Evolutionary conservation across 2,888 invertebrate genomes (phyloP), one percentile per base, ranked within the genome.

Genomic region (Perdita meconis): DNA sequence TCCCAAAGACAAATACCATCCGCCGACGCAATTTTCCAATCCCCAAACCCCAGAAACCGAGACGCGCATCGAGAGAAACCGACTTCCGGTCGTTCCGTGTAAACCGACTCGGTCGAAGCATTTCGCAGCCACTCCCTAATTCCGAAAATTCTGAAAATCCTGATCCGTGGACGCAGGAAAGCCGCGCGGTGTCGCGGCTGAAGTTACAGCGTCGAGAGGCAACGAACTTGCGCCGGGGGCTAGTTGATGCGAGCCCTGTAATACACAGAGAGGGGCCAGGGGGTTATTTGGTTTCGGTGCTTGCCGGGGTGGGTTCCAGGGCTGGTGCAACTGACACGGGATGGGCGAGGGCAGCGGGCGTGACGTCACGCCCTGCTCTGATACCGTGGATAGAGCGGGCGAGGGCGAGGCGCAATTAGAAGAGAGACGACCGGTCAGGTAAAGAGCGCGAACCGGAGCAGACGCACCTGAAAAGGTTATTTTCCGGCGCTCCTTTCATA

Each of bases 351-450:
- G 82, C 78, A 76, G 75, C 82, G 80, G 71, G 64, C 65, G 75
- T 87, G 87, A 87, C 86, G 87, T 87, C 87, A 87, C 82, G 74
- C 78, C 63, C 68, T 77, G 78, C 77, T 74, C 75, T 19, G 50
- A 26, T 64, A 57, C 63, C 38, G 38, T 40, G 51, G 51, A 42
- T 24, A 34, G 59, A 34, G 22, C 8, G 47, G 24, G 51, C 34
- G 16, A 55, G 60, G 64, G 22, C 34, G 61, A 16, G 26, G 36
- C 6, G 42, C 51, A 26, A 57, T 57, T 51, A 56, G 74, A 56
- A 42, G 57, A 44, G 73, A 40, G 57, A 51, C 44, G 71, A 53
- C 73, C 57, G 36, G 19, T 10, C 19, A 22, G n/a, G 13, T n/a
- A 13, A 34, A 30, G 61, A 16, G 42, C 30, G 10, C 30, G 53